Evolutionary conservation across 2,888 invertebrate genomes (phyloP), one percentile per base, ranked within the genome.

Genomic region (Tetanocera ferruginea): DNA sequence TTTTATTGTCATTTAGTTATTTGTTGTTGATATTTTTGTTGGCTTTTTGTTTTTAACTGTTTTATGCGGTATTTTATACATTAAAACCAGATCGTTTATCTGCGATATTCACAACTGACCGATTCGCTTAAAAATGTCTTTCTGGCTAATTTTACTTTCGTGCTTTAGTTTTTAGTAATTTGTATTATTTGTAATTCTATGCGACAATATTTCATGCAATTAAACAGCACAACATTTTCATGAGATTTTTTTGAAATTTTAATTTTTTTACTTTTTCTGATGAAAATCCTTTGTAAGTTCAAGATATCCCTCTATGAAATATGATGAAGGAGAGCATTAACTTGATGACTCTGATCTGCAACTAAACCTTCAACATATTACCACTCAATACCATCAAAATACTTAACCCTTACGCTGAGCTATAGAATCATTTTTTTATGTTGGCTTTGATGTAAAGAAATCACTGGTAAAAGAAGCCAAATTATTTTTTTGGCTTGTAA

Each of bases 61-160:
- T 77, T 79, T 78, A 80, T 66, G 43, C 64, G 17, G 28, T 37
- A 57, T 72, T 60, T 31, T 43, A 19, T 60, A 8, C 11, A 80
- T 79, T 81, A 79, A 81, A 78, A 82, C 81, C 82, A 82, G 86
- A 86, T 86, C 83, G 81, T 84, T 85, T 84, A 72, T 73, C 74
- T 81, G 77, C 80, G 87, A 87, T 87, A 85, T 81, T 73, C 74
- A 82, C 83, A 82, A 81, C 81, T 81, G 82, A 82, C 79, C 84
- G 83, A 81, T 80, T 80, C 49, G 49, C 23, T 23, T 49, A 43
- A n/a, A n/a, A 43, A 28, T 28, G 25, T 43, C 23, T 73, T 51
- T 60, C 69, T 23, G 55, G 64, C 70, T 52, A 64, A 62, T 78
- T 73, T 74, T 77, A 69, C 73, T 73, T 77, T 77, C 74, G 55